Base-by-base conservation (phyloP, 2,113 vertebrate genomes). In the Todiramphus saurophagus region DNA sequence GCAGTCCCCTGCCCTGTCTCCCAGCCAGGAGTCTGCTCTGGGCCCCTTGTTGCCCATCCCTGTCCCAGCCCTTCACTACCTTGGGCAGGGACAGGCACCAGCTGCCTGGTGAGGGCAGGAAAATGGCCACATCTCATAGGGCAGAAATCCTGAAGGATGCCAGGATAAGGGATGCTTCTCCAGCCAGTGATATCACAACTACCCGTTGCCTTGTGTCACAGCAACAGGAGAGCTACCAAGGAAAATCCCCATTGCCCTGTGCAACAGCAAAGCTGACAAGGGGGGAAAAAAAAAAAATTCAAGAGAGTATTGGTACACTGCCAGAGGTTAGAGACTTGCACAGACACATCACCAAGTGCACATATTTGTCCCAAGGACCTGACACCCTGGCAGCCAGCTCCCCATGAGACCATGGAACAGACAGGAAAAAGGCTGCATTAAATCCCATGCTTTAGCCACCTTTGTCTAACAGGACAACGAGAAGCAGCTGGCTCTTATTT, bases 301-400 rank as follows among this genome's bases (percentile, higher is more conserved):
- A 18, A 70, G 4, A 92, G 66, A 93, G 55, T 3, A 93, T 39
- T 7, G 41, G 51, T 80, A 23, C 56, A 13, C 30, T 39, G 63
- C 7, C 11, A 1, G 13, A 50, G 19, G 3, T 59, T 53, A 59
- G n/a, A 41, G 48, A 93, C 53, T 75, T 28, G 9, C 53, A 74
- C 30, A 51, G 13, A 7, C 23, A 46, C 9, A 18, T 63, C 16
- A 25, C 4, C 1, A 9, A 7, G 15, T 3, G 7, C 14, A 20
- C 0, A 0, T 12, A 9, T 17, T 17, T 8, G 7, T 44, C 14
- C 44, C 60, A 64, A 16, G 23, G 33, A 43, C 58, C 25, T 53
- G 30, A 5, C 30, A 8, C 60, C 30, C 66, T 24, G 19, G 20
- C 41, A 86, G 16, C 16, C 44, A 59, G 20, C 24, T 72, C 28